phyloP scores from a whole-genome alignment of 2,797 vertebrate species.

The Falco cherrug region DNA sequence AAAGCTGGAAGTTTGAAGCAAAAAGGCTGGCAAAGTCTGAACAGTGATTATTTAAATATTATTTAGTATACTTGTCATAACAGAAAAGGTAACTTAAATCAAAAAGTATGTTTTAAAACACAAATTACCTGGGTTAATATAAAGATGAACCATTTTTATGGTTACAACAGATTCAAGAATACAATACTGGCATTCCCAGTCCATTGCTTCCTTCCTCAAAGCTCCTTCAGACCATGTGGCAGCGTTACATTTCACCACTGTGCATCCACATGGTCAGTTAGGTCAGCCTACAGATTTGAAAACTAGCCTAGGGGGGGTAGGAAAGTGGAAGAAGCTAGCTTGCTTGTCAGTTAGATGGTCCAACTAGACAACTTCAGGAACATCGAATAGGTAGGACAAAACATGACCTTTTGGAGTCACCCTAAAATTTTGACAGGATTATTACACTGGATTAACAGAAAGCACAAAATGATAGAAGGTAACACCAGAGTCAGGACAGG shows the following conservation, averaged over 20 bases:
- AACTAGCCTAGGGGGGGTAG: not conserved
- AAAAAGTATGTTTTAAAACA: not conserved
- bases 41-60: not conserved
- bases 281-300: not conserved
- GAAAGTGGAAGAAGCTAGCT: not conserved
- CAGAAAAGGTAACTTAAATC: not conserved
- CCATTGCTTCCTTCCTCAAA: not conserved
- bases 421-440: not conserved
- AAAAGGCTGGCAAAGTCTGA: not conserved
- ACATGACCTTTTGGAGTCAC: not conserved
- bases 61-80: not conserved
- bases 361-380: not conserved
- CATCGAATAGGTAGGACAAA: not conserved
- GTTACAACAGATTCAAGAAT: not conserved
- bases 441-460: not conserved
- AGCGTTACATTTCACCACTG: not conserved
- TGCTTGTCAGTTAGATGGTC: not conserved
- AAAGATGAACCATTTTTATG: not conserved
- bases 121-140: not conserved
- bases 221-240: not conserved
- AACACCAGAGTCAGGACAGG: not conserved
- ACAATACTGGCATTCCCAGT: not conserved
- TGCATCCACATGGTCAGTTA: not conserved
- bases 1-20: not conserved
- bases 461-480: not conserved